Base-by-base conservation (phyloP, 2,113 vertebrate species). In the Pipa parva region DNA sequence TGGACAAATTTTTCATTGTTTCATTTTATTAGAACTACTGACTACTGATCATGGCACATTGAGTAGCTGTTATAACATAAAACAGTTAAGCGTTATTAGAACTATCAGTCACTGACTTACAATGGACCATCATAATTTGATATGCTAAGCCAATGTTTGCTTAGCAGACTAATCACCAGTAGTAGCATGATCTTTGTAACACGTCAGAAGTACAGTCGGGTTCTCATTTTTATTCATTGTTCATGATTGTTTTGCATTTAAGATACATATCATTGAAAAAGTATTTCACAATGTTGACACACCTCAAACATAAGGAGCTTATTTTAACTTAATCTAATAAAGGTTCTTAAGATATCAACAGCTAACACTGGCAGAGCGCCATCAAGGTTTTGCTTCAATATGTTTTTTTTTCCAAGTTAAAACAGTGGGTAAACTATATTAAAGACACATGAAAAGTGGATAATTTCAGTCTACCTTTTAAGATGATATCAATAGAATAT, bases 321-420 rank as follows among this genome's bases (percentile, higher is more conserved):
- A 59, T 68, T 51, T 51, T 59, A 68, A 51, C 54, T 59, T 51
- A 59, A 36, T 27, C 46, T 59, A 51, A 68, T 31, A 68, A 67
- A 67, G 33, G 55, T 59, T 49, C 64, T 59, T 59, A 59, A 51
- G 55, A 68, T 59, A 68, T 68, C 59, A 68, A 39, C 64, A 68
- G 45, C 45, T 9, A 27, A 42, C 26, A 37, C 29, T 68, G 64
- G 56, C 64, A 59, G 64, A 15, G 4, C 20, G 64, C 42, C 55
- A 37, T 21, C n/a, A 26, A 18, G 55, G 33, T 67, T 67, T 48
- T 46, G 10, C 15, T 12, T n/a, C n/a, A n/a, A n/a, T n/a, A n/a
- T n/a, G n/a, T n/a, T n/a, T n/a, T n/a, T n/a, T n/a, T n/a, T n/a
- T n/a, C n/a, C n/a, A n/a, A n/a, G n/a, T n/a, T n/a, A n/a, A n/a